A percentile compares a stretch with the other conserved stretches of the same genome.
Evolutionary conservation across 2,888 invertebrate species (phyloP).

Genomic region (Limnephilus marmoratus): DNA sequence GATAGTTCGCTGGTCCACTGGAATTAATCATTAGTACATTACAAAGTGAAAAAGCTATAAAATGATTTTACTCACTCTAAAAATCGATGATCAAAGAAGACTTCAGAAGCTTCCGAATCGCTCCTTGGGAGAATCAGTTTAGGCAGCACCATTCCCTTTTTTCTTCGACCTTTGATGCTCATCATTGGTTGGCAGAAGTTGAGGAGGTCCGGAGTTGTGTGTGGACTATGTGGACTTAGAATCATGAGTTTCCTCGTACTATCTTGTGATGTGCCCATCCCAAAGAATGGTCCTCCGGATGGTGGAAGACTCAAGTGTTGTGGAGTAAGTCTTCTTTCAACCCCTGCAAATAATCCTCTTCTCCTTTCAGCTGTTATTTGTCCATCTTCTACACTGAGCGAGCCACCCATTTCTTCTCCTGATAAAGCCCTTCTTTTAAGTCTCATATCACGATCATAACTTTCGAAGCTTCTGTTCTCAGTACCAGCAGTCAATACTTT

Average conservation of each 20-base stretch:
- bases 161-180: constrained; percentile 80
- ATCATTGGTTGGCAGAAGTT: constrained; percentile 78
- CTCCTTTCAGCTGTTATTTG: constrained; percentile 80
- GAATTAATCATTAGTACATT: too few relatives aligned
- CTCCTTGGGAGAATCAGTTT: constrained; percentile 86
- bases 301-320: constrained; percentile 85
- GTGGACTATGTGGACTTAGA: constrained; percentile 87
- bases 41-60: not conserved
- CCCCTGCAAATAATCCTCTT: constrained; percentile 83
- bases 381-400: constrained; percentile 69
- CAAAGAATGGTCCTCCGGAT: constrained; percentile 78
- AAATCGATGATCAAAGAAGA: constrained; percentile 80
- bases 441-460: constrained; percentile 76
- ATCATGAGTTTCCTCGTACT: constrained; percentile 81
- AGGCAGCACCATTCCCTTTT: constrained; percentile 85
- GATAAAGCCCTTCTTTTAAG: constrained; percentile 79
- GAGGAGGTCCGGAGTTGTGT: constrained; percentile 82
- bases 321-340: constrained; percentile 78
- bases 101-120: constrained; percentile 84
- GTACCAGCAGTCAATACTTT: constrained; percentile 71
- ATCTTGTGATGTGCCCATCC: constrained; percentile 72
- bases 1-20: too few relatives aligned
- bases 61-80: constrained; percentile 77
- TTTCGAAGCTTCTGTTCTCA: constrained; percentile 81
- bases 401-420: constrained; percentile 78